These are phyloP conservation scores for Hystrix brachyura DNA, from an alignment of 2,113 vertebrate species.

Conservation along the genomic window DNA sequence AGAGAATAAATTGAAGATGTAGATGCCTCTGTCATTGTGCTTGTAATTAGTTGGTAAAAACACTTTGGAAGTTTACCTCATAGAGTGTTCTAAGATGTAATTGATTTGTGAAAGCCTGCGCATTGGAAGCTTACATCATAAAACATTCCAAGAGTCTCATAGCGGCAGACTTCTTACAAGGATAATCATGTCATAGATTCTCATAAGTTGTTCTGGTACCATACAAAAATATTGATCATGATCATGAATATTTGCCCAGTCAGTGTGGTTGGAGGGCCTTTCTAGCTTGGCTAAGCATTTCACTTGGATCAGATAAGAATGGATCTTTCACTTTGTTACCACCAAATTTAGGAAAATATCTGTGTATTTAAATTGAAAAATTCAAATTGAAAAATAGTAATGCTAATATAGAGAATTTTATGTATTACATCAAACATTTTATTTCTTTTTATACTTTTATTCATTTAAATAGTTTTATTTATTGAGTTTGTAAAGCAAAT, in stretches of 20 bases:
- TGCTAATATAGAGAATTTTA: slow-evolving; percentile 4
- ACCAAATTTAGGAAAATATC: not conserved
- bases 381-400: not conserved
- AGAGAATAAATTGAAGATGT: not conserved
- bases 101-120: not conserved
- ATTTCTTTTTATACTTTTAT: not conserved
- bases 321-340: not conserved
- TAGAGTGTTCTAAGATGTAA: not conserved
- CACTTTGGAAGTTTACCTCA: not conserved
- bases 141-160: not conserved
- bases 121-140: not conserved
- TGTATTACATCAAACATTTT: not conserved
- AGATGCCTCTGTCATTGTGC: not conserved
- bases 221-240: not conserved
- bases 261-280: not conserved
- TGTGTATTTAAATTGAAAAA: not conserved
- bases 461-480: slow-evolving; percentile 50
- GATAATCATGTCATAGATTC: not conserved
- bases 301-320: not conserved
- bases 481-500: not conserved
- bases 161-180: not conserved
- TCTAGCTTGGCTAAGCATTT: not conserved
- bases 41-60: not conserved
- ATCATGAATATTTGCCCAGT: not conserved
- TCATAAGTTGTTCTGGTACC: not conserved